Evolutionary conservation across 2,888 invertebrate genomes (phyloP), one percentile per base, ranked within the genome.

Genomic region (Apamea sordens): DNA sequence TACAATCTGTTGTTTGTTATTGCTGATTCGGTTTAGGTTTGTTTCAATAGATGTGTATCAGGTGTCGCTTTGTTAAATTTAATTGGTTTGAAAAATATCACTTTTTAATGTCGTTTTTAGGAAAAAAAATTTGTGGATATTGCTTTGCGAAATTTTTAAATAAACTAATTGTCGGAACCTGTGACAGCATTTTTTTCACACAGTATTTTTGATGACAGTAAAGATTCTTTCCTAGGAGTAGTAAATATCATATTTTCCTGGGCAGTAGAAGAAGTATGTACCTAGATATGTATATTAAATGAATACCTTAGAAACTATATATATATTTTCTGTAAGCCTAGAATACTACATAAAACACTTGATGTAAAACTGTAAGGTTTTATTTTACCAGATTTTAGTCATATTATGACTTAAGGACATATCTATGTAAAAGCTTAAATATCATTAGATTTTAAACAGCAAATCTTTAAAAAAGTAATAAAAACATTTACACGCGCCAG

Each of bases 1-100:
- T 63, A 76, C 44, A 85, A 85, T 75, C 47, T 47, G 47, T 44
- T 77, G 32, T 67, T 67, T 73, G 44, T 44, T 72, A 64, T 65
- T 71, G 8, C 13, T 76, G 53, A 72, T 78, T 64, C 36, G 56
- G 47, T 73, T 79, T 70, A 70, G 13, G 13, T 4, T 56, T 63
- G 53, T 47, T 79, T 4, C 2, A 15, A 75, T 73, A 63, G 64
- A 79, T 36, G 36, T 13, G 67, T 67, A 10, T 74, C 11, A 47
- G 32, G 11, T 50, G n/a, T 1, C n/a, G 10, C 24, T 0, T 44
- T 28, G 24, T 76, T 63, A 2, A 63, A 41, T 72, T 63, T 64
- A 50, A 69, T 72, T 56, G 44, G 18, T 11, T 18, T 0, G 15
- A 18, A 10, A 61, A 78, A 71, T 59, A n/a, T 21, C 11, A n/a